Percentiles rank a stretch among this genome's conserved stretches.
Evolutionary conservation across 2,113 vertebrate genomes (phyloP).

Genomic region (Lonchura striata): DNA sequence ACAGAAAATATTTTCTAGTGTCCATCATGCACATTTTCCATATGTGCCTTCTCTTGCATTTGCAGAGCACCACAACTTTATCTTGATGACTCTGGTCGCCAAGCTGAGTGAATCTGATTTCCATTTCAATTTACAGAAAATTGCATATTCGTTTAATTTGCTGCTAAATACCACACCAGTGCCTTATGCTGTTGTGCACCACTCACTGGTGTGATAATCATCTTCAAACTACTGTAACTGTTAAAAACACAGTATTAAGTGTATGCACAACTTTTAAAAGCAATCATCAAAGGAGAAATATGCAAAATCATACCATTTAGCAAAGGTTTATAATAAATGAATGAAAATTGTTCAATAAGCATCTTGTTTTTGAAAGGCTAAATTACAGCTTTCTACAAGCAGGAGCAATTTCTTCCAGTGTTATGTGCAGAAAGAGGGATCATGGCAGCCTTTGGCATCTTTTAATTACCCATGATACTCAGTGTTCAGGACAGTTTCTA

Average conservation of each 20-base stretch:
- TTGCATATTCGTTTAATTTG: not conserved
- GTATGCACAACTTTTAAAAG: not conserved
- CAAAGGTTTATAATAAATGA: not conserved
- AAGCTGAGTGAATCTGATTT: not conserved
- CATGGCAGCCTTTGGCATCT: not conserved
- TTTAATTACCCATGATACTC: not conserved
- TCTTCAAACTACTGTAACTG: not conserved
- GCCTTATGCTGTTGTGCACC: not conserved
- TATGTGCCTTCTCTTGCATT: not conserved
- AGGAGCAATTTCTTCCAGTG: not conserved
- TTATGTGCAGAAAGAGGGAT: not conserved
- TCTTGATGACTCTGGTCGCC: not conserved
- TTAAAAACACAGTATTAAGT: not conserved
- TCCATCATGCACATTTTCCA: not conserved
- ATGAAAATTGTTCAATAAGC: not conserved
- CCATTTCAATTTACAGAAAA: not conserved
- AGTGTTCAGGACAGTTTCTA: not conserved
- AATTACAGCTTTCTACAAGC: not conserved
- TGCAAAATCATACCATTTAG: not conserved
- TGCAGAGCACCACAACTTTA: not conserved
- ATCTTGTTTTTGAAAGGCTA: not conserved
- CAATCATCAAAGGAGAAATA: not conserved
- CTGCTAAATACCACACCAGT: not conserved
- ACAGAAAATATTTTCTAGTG: conserved; percentile 30
- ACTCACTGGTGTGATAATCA: not conserved